A percentile compares a stretch with the other conserved stretches of the same genome.
These are phyloP conservation scores for Gallinago media DNA, from an alignment of 2,113 vertebrate species.

Conservation along the genomic window DNA sequence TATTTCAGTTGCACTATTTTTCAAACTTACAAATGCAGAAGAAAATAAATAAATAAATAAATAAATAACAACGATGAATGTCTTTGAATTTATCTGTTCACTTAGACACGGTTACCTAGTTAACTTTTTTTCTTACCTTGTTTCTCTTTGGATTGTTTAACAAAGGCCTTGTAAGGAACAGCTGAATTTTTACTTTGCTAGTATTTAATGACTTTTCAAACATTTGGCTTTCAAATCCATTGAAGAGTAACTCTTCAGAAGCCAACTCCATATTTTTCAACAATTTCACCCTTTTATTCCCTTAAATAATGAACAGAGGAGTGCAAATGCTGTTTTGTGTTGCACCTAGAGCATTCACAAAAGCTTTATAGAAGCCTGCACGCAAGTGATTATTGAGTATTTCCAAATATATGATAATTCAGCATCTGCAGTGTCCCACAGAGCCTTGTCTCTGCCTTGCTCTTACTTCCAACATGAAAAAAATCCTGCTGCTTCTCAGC, in stretches of 20 bases:
- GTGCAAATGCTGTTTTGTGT: not conserved
- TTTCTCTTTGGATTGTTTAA: not conserved
- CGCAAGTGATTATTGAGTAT: constrained; percentile 20
- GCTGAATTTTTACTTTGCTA: not conserved
- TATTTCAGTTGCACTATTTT: not conserved
- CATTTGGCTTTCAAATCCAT: not conserved
- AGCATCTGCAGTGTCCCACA: not conserved
- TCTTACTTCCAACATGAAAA: constrained; percentile 47
- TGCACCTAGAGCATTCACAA: not conserved
- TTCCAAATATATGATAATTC: constrained; percentile 51
- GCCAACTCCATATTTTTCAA: not conserved
- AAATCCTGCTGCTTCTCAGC: constrained; percentile 30
- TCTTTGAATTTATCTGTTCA: not conserved
- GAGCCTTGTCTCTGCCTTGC: constrained; percentile 10
- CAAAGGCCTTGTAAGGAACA: not conserved
- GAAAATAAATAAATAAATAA: not conserved
- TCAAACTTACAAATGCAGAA: not conserved
- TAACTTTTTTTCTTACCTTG: not conserved
- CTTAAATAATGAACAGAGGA: not conserved
- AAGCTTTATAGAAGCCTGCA: constrained; percentile 1
- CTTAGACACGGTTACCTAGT: not conserved
- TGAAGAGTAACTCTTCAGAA: not conserved
- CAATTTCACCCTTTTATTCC: not conserved
- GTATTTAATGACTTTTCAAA: constrained; percentile 12
- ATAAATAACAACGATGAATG: not conserved